These are phyloP conservation scores for Acanthiza pusilla DNA, from an alignment of 2,797 vertebrate genomes.

Conservation along the genomic window DNA sequence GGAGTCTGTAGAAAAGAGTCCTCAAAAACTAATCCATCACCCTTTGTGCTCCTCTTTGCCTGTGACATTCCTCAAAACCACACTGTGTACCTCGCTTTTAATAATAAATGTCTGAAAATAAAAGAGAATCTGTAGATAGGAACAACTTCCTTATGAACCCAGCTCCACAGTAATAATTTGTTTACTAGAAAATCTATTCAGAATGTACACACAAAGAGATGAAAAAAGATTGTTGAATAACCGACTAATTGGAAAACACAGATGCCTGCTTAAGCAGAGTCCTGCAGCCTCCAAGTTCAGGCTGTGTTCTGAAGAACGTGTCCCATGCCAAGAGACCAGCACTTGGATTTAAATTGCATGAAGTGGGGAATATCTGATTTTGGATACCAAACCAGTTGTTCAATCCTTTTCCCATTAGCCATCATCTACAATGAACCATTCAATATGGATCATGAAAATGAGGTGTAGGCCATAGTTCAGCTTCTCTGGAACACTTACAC, in stretches of 20 bases:
- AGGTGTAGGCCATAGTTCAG: background rate
- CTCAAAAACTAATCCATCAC: background rate
- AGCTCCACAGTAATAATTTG: background rate
- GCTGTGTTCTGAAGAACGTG: background rate
- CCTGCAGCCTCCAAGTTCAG: background rate
- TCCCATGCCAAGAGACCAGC: background rate
- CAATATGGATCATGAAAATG: background rate
- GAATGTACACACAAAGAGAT: background rate
- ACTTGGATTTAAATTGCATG: background rate
- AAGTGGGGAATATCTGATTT: background rate
- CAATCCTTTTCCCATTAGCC: background rate
- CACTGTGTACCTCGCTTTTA: background rate
- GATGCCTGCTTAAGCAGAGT: background rate
- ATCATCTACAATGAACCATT: background rate
- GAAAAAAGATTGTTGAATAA: background rate
- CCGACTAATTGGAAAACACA: background rate
- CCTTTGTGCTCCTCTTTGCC: background rate
- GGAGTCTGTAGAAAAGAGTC: background rate
- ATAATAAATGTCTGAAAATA: background rate
- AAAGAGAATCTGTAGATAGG: background rate
- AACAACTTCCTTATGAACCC: background rate
- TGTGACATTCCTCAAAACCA: background rate
- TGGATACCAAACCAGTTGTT: background rate
- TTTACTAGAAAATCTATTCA: conserved; percentile 5
- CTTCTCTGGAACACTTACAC: background rate